Base-by-base conservation (phyloP, 2,113 vertebrate species). In the Epinephelus moara region DNA sequence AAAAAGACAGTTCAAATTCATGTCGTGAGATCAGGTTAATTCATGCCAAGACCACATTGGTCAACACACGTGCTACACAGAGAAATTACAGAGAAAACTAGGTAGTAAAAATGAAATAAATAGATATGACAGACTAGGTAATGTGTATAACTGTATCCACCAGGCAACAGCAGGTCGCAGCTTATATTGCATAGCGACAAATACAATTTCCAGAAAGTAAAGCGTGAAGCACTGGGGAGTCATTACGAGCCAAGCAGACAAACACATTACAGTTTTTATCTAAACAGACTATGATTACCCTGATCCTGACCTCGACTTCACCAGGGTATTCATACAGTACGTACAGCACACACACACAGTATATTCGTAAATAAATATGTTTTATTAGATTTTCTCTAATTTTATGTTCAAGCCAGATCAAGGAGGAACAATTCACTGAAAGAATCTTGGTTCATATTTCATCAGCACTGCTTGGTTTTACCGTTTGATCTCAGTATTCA, bases 131-230 rank as follows among this genome's bases (percentile, higher is more conserved):
- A 30, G n/a, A 45, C 19, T 1, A 3, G 19, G 14, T 56, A 30
- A 14, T 13, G 3, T 9, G 18, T 70, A 5, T 21, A 27, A 23
- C 25, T 56, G 33, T 66, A 67, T 40, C 71, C 1, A 21, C 14
- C 60, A 53, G 33, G 37, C 73, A 59, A 3, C 33, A 66, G 49
- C 45, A 71, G 69, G 27, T 76, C 8, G 40, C 37, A 18, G 17
- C 75, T 63, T 67, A 62, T 40, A 33, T 23, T 70, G 78, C 71
- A 76, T 9, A 52, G 78, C 9, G 13, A 75, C 61, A 75, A 75
- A 71, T 70, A 30, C 4, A 73, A 23, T 45, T 45, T 45, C 71
- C 80, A 69, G 82, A 74, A 90, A 81, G 74, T 73, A 63, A 75
- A 81, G 45, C 56, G 27, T 27, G 50, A 70, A 75, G 25, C 59